Conservation (phyloP, 2,797 vertebrate species). For the Phataginus tetradactyla region DNA sequence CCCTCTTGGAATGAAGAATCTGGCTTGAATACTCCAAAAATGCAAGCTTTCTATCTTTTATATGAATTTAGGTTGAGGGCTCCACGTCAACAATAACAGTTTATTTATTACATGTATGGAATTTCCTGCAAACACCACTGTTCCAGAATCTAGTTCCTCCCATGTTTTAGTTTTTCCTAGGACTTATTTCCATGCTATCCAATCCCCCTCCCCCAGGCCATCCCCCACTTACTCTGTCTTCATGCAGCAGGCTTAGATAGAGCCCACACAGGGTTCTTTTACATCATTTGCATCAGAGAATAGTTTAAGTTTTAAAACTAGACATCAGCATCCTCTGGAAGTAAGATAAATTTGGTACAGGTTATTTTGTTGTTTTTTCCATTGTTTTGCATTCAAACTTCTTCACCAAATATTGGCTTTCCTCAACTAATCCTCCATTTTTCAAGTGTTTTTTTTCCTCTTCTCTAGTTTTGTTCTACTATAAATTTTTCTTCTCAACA, state of each 20-base stretch:
- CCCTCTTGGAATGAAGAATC: background rate
- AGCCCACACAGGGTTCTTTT: background rate
- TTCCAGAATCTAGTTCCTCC: background rate
- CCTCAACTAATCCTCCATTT: background rate
- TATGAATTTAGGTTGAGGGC: background rate
- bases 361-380: background rate
- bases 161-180: background rate
- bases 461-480: background rate
- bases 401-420: background rate
- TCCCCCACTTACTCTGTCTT: background rate
- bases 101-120: background rate
- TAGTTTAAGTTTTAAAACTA: background rate
- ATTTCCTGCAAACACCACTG: background rate
- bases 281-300: background rate
- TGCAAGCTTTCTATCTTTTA: background rate
- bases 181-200: background rate
- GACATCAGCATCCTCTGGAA: background rate
- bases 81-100: background rate
- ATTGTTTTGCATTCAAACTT: background rate
- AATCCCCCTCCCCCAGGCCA: too few relatives aligned
- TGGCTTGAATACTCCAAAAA: background rate
- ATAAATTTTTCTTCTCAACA: background rate
- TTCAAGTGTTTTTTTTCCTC: background rate
- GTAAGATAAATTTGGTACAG: background rate
- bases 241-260: background rate